A percentile compares a stretch with the other conserved stretches of the same genome.
Conservation (phyloP, 2,113 vertebrate genomes). For the Ivindomyrus marchei region DNA sequence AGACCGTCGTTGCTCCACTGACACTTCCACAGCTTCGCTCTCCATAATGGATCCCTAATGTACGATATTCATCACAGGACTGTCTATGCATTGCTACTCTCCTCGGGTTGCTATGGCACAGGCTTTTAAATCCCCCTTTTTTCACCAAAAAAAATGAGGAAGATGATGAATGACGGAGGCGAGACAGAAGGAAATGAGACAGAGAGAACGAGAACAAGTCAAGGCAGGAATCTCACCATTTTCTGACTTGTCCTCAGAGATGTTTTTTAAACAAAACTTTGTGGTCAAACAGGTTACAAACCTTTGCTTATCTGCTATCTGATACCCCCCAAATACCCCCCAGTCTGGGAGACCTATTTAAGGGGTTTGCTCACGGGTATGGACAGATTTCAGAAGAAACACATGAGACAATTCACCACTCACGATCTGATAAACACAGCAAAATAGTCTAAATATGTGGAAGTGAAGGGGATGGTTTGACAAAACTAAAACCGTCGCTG, state of each 20-base stretch:
- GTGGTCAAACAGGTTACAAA: not conserved
- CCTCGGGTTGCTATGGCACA: not conserved
- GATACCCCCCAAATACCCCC: not conserved
- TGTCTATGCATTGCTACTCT: not conserved
- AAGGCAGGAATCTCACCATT: not conserved
- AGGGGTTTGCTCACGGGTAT: not conserved
- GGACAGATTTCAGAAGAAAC: not conserved
- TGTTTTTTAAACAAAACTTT: not conserved
- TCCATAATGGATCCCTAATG: slow-evolving; percentile 1
- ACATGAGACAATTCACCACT: not conserved
- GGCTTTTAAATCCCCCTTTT: not conserved
- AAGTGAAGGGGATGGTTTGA: not conserved
- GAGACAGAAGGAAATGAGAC: not conserved
- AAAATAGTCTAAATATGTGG: not conserved
- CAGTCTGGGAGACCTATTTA: not conserved
- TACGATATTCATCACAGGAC: not conserved
- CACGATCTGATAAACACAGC: not conserved
- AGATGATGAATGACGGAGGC: not conserved
- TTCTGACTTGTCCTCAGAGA: not conserved
- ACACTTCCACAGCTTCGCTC: not conserved
- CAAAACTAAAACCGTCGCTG: not conserved
- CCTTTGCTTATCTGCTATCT: not conserved
- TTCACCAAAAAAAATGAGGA: not conserved
- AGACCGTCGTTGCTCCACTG: not conserved
- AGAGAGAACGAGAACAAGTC: not conserved